Percentiles rank a stretch among this genome's conserved stretches.
phyloP scores from a whole-genome alignment of 2,113 vertebrate genomes.

The Rhinichthys klamathensis region DNA sequence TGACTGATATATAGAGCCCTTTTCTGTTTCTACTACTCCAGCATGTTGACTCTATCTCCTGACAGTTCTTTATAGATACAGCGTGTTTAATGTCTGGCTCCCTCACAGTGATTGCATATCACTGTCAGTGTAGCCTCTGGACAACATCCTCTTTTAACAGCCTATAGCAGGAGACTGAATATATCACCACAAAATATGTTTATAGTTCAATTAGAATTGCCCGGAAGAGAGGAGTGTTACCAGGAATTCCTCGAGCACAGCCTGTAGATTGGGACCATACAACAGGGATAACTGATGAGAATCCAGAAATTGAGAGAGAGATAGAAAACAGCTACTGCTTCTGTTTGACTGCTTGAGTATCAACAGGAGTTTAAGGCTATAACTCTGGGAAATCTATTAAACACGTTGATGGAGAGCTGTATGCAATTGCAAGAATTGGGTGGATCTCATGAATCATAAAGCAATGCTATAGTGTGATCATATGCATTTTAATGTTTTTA shows the following conservation, averaged over 20 bases:
- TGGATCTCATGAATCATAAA: constrained; percentile 5
- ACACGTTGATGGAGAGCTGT: neutral
- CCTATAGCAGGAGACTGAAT: neutral
- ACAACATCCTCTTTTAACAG: constrained; percentile 15
- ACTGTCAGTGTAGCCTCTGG: constrained; percentile 7
- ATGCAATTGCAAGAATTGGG: neutral
- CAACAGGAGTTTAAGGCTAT: neutral
- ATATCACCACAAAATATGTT: constrained; percentile 5
- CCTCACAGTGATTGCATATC: constrained; percentile 25
- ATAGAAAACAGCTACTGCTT: constrained; percentile 15
- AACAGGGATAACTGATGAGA: neutral
- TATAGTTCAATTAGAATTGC: constrained; percentile 20
- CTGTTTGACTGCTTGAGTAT: neutral
- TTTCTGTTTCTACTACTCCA: neutral
- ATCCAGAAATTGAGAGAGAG: constrained; percentile 26
- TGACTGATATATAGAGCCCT: constrained; percentile 28
- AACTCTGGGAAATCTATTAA: constrained; percentile 6
- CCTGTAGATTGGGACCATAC: neutral
- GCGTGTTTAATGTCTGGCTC: constrained; percentile 19
- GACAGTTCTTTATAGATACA: constrained; percentile 34
- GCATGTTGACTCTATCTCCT: neutral
- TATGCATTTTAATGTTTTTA: too few species aligned
- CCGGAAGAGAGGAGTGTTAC: neutral
- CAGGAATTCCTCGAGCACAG: constrained; percentile 40
- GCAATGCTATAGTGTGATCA: too few species aligned